Evolutionary conservation across 2,888 invertebrate species (phyloP).

Genomic region (Pyrgus malvae): DNA sequence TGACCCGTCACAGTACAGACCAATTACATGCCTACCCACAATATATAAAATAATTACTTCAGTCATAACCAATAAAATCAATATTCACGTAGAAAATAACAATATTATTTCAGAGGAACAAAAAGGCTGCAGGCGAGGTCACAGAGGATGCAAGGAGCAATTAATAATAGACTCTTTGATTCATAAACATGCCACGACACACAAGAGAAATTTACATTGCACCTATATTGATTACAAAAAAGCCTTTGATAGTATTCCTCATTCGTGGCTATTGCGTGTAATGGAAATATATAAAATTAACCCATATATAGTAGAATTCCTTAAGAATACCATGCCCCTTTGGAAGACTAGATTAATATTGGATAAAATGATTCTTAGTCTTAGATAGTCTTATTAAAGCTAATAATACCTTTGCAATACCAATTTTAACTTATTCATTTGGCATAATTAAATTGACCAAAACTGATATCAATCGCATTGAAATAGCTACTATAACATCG

Average conservation of each 20-base stretch:
- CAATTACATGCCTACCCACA: slow-evolving; percentile 37
- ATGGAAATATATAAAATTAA: neutral
- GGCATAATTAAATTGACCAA: no score
- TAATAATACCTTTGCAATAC: neutral
- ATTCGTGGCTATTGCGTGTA: neutral
- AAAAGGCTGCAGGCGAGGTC: slow-evolving; percentile 25
- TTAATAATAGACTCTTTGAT: slow-evolving; percentile 17
- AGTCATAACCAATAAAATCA: slow-evolving; percentile 25
- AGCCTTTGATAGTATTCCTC: neutral
- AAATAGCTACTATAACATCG: no score
- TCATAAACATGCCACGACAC: no score
- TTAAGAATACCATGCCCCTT: neutral
- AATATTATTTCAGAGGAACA: slow-evolving; percentile 29
- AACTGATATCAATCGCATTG: no score
- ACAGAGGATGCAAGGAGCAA: slow-evolving; percentile 28
- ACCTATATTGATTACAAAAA: slow-evolving; percentile 23
- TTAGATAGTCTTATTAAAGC: neutral
- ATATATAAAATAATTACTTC: slow-evolving; percentile 34
- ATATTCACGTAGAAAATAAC: slow-evolving; percentile 18
- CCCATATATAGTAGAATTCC: neutral
- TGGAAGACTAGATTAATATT: neutral
- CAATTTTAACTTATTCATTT: neutral
- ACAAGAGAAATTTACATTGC: slow-evolving; percentile 9
- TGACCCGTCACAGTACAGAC: slow-evolving; percentile 33
- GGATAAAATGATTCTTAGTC: neutral